phyloP scores from a whole-genome alignment of 2,888 invertebrate genomes.

The Gnatocerus cornutus region DNA sequence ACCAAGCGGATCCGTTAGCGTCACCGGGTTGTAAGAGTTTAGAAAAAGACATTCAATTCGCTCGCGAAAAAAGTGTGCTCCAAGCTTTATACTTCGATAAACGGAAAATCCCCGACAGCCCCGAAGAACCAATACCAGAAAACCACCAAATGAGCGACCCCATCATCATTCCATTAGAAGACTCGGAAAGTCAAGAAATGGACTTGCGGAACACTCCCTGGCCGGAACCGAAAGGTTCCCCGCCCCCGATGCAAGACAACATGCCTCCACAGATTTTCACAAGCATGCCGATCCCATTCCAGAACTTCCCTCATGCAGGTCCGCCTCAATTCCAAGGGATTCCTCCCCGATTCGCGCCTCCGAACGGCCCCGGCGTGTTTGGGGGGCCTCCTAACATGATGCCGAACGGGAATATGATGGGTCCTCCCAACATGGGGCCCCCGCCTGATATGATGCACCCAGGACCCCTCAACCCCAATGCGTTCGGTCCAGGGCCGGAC shows the following conservation, averaged over 20 bases:
- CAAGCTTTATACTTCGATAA: conserved; percentile 88
- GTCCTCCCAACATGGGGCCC: conserved; percentile 63
- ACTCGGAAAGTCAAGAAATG: conserved; percentile 88
- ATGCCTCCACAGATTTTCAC: conserved; percentile 72
- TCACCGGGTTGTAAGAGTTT: conserved; percentile 85
- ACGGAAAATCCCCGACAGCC: conserved; percentile 88
- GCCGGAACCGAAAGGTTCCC: conserved; percentile 87
- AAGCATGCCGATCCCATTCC: conserved; percentile 71
- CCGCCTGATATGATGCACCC: conserved; percentile 70
- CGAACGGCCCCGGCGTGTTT: conserved; percentile 53
- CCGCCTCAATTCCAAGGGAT: conserved; percentile 65
- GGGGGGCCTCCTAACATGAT: conserved; percentile 64
- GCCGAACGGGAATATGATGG: conserved; percentile 60
- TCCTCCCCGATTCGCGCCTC: conserved; percentile 58
- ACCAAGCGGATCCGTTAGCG: conserved; percentile 79
- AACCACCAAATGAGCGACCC: conserved; percentile 85
- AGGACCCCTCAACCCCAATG: conserved; percentile 65
- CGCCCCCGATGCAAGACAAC: conserved; percentile 67
- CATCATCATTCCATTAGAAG: conserved; percentile 89
- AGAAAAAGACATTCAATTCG: conserved; percentile 90
- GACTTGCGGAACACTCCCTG: conserved; percentile 85
- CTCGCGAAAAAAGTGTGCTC: conserved; percentile 88
- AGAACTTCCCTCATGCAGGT: conserved; percentile 72
- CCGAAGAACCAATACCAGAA: conserved; percentile 91
- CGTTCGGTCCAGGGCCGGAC: conserved; percentile 69